Conservation (phyloP, 2,797 vertebrate genomes). For the Esox lucius region DNA sequence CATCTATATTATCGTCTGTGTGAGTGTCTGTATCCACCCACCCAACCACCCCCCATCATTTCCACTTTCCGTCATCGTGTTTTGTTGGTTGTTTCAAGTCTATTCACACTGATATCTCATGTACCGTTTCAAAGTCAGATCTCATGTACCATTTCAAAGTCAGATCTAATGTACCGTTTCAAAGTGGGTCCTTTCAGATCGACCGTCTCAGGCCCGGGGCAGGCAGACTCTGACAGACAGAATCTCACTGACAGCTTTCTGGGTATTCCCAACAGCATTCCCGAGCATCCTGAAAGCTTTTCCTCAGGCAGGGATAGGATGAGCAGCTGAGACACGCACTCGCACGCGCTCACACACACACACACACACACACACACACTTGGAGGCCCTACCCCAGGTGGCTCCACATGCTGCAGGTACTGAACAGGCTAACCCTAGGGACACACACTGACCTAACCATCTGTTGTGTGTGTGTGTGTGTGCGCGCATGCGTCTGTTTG, state of each 20-base stretch:
- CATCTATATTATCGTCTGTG: background rate
- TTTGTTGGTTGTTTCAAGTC: too few relatives aligned
- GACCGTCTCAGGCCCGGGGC: background rate
- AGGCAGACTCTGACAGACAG: background rate
- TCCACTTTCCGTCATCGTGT: background rate
- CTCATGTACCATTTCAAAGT: too few relatives aligned
- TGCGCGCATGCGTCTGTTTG: too few relatives aligned
- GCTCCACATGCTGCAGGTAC: constrained; percentile 12
- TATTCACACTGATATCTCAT: too few relatives aligned
- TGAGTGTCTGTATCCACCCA: background rate
- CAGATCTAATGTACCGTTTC: background rate
- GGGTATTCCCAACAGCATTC: background rate
- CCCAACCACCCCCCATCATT: background rate
- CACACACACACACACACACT: background rate
- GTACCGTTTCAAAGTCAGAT: too few relatives aligned
- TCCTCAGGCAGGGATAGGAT: background rate
- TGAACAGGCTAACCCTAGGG: background rate
- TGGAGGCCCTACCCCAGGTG: constrained; percentile 4
- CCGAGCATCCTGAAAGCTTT: background rate
- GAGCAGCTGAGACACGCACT: background rate
- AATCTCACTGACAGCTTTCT: background rate
- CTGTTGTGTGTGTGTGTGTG: background rate
- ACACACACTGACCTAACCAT: constrained; percentile 1
- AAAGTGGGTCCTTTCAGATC: background rate
- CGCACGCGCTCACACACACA: background rate